Percentiles rank a stretch among this genome's conserved stretches.
phyloP scores from a whole-genome alignment of 2,888 invertebrate genomes.

The Cosmorhoe ocellata region DNA sequence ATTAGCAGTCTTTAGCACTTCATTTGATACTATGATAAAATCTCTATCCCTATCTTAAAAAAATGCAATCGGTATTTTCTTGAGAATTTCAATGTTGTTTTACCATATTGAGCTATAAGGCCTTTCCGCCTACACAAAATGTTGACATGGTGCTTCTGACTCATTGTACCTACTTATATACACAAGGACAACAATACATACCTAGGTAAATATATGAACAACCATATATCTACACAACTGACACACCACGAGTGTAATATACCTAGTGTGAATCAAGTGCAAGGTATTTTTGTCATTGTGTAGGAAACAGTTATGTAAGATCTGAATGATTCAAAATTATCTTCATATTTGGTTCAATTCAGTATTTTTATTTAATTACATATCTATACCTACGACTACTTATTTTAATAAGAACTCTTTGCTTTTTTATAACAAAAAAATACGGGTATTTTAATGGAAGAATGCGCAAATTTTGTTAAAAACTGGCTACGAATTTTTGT shows the following conservation, averaged over 20 bases:
- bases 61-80: conserved; percentile 25
- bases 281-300: conserved; percentile 11
- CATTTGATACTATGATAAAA: conserved; percentile 14
- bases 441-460: too few relatives aligned
- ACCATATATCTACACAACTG: conserved; percentile 24
- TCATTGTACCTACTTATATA: conserved; percentile 44
- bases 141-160: conserved; percentile 76
- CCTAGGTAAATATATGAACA: conserved; percentile 35
- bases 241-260: conserved; percentile 49
- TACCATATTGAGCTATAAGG: conserved; percentile 57
- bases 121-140: conserved; percentile 70
- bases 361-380: too few relatives aligned
- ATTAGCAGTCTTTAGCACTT: conserved; percentile 17
- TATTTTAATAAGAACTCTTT: too few relatives aligned
- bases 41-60: not conserved
- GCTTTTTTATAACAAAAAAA: too few relatives aligned
- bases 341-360: too few relatives aligned
- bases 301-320: not conserved
- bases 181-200: conserved; percentile 70
- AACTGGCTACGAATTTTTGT: not conserved
- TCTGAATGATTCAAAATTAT: too few relatives aligned
- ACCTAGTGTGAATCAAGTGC: conserved; percentile 40
- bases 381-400: too few relatives aligned
- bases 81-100: conserved; percentile 40
- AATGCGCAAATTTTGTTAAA: too few relatives aligned